A percentile compares a stretch with the other conserved stretches of the same genome.
Conservation (phyloP, 1,140 invertebrate genomes). For the Drosophila rhopaloa region DNA sequence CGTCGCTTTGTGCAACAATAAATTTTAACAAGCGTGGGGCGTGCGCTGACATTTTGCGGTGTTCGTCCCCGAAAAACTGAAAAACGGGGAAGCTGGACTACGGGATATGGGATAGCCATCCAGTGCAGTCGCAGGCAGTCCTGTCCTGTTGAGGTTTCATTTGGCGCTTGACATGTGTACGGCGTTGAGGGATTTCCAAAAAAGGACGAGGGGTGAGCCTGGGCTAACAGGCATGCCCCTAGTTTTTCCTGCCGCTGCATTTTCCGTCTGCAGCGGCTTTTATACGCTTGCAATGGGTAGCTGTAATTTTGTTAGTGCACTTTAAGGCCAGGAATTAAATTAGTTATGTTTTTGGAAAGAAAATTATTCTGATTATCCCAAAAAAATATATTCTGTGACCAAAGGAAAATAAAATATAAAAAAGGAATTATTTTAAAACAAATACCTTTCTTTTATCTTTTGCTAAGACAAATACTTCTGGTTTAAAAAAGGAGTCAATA, state of each 20-base stretch:
- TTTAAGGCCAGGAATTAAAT: no score
- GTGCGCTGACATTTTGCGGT: conserved; percentile 70
- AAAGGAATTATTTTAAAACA: no score
- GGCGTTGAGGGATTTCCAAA: conserved; percentile 43
- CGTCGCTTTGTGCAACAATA: conserved; percentile 73
- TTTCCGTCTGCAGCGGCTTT: conserved; percentile 11
- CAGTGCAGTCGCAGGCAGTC: conserved; percentile 29
- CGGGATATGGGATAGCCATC: conserved; percentile 36
- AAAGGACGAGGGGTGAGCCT: background rate
- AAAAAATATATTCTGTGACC: no score
- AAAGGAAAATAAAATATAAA: no score
- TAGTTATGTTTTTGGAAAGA: no score
- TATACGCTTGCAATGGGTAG: background rate
- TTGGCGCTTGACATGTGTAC: conserved; percentile 79
- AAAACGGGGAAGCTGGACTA: conserved; percentile 24
- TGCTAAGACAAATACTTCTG: no score
- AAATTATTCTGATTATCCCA: no score
- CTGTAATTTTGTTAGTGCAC: background rate
- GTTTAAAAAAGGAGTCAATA: no score
- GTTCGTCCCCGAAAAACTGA: conserved; percentile 38
- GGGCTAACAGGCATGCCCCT: conserved; percentile 6
- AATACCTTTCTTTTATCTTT: no score
- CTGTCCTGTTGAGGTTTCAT: conserved; percentile 73
- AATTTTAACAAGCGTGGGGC: conserved; percentile 78
- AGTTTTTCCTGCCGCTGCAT: conserved; percentile 35